phyloP scores from a whole-genome alignment of 2,797 vertebrate genomes.

The Periparus ater region DNA sequence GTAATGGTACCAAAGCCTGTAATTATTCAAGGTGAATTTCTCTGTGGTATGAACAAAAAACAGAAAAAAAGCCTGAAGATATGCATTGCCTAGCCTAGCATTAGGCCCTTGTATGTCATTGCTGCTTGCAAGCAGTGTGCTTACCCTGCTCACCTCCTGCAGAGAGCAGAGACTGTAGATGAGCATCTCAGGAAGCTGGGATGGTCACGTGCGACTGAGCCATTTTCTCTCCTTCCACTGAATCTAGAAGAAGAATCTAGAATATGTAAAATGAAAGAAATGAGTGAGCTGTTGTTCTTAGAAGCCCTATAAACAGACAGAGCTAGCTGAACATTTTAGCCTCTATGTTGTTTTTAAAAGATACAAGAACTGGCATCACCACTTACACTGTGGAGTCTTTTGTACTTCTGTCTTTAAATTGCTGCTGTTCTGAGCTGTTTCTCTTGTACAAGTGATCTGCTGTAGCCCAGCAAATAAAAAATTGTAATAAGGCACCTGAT shows the following conservation, averaged over 20 bases:
- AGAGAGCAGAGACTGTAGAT: background rate
- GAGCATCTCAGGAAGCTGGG: background rate
- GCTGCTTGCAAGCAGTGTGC: background rate
- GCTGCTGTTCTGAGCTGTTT: background rate
- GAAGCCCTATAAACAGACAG: background rate
- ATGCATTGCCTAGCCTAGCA: background rate
- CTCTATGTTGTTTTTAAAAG: background rate
- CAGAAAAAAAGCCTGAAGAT: background rate
- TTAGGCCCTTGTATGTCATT: background rate
- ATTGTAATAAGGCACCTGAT: background rate
- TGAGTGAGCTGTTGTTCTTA: background rate
- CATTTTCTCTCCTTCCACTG: background rate
- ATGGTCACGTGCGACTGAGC: accelerated
- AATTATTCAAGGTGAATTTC: background rate
- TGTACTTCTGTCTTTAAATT: background rate
- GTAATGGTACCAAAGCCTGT: background rate
- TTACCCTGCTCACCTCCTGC: background rate
- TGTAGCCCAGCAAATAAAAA: background rate
- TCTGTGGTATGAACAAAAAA: background rate
- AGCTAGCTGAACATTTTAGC: background rate
- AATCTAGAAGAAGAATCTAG: background rate
- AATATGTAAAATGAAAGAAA: background rate
- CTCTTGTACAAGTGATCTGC: background rate
- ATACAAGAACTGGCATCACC: background rate
- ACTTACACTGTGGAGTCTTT: background rate